Conservation (phyloP, 2,797 vertebrate species). For the Anomalospiza imberbis region DNA sequence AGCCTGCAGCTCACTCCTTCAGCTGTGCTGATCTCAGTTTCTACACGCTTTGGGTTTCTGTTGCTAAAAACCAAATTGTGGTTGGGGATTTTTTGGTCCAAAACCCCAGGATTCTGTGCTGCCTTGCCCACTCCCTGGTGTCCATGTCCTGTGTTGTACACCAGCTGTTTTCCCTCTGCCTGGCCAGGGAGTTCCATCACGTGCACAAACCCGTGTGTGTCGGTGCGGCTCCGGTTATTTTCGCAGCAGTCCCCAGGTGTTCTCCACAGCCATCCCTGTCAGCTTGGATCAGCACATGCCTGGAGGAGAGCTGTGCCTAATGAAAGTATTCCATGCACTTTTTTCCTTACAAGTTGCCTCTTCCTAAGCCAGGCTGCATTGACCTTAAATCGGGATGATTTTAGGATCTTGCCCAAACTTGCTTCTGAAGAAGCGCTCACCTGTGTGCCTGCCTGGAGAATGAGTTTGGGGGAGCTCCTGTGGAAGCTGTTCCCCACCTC, state of each 20-base stretch:
- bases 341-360: not conserved
- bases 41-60: fast-evolving
- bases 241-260: not conserved
- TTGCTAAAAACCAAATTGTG: not conserved
- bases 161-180: not conserved
- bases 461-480: not conserved
- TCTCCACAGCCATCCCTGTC: not conserved
- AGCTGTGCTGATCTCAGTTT: not conserved
- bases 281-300: not conserved
- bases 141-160: fast-evolving
- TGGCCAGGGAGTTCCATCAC: slow-evolving; percentile 15
- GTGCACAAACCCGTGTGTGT: not conserved
- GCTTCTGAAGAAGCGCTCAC: not conserved
- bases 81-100: not conserved
- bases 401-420: not conserved
- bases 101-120: not conserved
- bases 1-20: not conserved
- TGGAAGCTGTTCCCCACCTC: not conserved
- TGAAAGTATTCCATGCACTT: not conserved
- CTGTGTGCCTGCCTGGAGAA: not conserved
- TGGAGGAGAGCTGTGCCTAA: not conserved
- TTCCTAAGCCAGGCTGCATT: not conserved
- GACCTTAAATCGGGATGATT: not conserved
- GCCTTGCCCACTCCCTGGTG: not conserved
- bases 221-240: not conserved